Conservation (phyloP, 2,797 vertebrate species). For the Cyclura pinguis region DNA sequence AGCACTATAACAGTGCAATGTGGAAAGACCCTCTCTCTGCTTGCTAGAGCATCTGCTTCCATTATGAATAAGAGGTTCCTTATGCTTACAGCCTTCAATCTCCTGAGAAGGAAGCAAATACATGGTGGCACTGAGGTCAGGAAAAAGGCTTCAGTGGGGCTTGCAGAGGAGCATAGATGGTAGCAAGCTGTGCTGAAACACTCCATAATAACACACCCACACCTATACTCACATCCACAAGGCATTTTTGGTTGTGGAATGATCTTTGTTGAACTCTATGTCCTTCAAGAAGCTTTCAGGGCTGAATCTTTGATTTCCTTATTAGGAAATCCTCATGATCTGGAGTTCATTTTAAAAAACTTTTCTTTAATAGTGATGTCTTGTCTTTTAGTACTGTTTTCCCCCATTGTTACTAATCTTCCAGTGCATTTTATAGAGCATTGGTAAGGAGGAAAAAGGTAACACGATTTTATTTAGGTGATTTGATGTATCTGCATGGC, state of each 20-base stretch:
- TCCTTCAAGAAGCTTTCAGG: no score
- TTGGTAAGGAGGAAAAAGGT: not conserved
- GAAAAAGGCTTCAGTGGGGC: not conserved
- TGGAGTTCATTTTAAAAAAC: not conserved
- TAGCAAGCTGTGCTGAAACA: not conserved
- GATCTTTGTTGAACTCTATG: not conserved
- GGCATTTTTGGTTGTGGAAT: not conserved
- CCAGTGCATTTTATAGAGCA: not conserved
- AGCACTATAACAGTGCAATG: no score
- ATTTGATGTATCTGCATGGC: not conserved
- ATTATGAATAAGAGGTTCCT: no score
- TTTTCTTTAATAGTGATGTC: not conserved
- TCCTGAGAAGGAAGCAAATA: not conserved
- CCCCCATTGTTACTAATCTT: not conserved
- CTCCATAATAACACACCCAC: not conserved
- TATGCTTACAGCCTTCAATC: not conserved
- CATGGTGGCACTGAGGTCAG: not conserved
- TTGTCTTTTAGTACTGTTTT: not conserved
- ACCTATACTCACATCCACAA: not conserved
- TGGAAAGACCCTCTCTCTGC: no score
- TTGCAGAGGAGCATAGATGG: not conserved
- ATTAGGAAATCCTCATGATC: not conserved
- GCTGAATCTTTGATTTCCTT: not conserved
- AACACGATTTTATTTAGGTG: not conserved
- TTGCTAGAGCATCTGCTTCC: no score